These are phyloP conservation scores for Criorhina ranunculi DNA, from an alignment of 2,888 invertebrate species.

Conservation along the genomic window DNA sequence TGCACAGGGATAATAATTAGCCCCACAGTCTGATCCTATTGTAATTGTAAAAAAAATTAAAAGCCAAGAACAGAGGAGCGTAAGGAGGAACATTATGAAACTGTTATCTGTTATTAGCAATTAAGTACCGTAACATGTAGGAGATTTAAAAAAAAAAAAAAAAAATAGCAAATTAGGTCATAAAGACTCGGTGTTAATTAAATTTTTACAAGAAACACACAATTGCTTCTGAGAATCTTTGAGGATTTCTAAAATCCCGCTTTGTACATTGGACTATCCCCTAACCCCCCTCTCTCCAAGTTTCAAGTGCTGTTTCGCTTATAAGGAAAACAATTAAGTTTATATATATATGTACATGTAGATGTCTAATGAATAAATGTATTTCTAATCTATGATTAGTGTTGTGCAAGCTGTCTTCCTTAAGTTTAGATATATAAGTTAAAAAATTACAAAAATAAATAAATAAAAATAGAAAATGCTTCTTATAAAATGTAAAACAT, in stretches of 20 bases:
- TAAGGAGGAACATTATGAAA: constrained; percentile 18
- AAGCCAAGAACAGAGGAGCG: constrained; percentile 5
- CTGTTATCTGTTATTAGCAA: constrained; percentile 69
- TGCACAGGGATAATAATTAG: constrained; percentile 63
- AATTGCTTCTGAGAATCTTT: constrained; percentile 30
- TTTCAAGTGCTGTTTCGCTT: constrained; percentile 54
- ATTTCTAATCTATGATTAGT: constrained; percentile 78
- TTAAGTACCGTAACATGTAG: constrained; percentile 38
- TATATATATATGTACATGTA: constrained; percentile 67
- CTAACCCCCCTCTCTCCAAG: constrained; percentile 2
- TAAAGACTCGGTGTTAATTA: constrained; percentile 53
- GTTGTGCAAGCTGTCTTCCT: constrained; percentile 78
- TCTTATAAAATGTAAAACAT: constrained; percentile 32
- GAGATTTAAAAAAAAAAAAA: constrained; percentile 9
- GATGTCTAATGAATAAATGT: constrained; percentile 59
- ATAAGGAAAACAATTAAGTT: constrained; percentile 77
- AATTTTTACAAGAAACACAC: constrained; percentile 49
- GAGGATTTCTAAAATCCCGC: neutral
- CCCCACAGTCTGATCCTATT: constrained; percentile 80
- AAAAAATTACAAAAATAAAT: constrained; percentile 23
- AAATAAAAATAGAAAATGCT: constrained; percentile 51
- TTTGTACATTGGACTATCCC: constrained; percentile 45
- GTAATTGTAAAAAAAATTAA: constrained; percentile 79
- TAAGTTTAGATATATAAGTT: constrained; percentile 78
- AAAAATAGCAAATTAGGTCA: constrained; percentile 28